Evolutionary conservation across 2,797 vertebrate species (phyloP), one percentile per base, ranked within the genome.

Genomic region (Smutsia gigantea): DNA sequence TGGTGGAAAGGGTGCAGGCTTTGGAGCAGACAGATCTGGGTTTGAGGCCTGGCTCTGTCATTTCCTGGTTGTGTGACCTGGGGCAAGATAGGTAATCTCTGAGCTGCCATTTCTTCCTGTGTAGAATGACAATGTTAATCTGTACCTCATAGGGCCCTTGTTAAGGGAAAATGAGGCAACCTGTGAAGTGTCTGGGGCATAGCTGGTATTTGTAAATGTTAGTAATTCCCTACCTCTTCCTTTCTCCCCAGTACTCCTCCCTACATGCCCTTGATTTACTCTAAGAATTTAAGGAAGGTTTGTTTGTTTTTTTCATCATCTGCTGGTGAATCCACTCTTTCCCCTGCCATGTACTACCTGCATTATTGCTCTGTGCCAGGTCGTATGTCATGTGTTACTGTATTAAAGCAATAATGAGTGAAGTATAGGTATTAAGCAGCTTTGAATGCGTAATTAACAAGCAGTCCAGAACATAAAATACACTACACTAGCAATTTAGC

Each of bases 81-180:
- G 34, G 34, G 15, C 31, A 77, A 87, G 57, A 66, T 7, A 55
- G 21, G 27, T 42, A 64, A 82, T 66, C 19, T 95, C 5, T 46
- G 42, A 85, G 77, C 39, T 87, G 34, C 13, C 69, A 1, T 79
- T 82, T 81, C 53, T 93, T 89, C 53, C 31, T 25, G 15, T 63
- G 19, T 93, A 79, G 93, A 92, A 69, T 64, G 77, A 63, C 89
- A n/a, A 61, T 51, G 39, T 37, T 85, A 46, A 37, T 91, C n/a
- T 64, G 53, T 83, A 74, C 31, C 23, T 95, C 27, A 42, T 2
- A 53, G 31, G 19, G 4, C 18, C 42, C 7, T 69, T 74, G 19
- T 72, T 68, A 74, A 90, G 57, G 53, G 71, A 85, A 90, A 94
- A 93, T 63, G 63, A 87, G 31, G 34, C n/a, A 86, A 75, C 37